These are phyloP conservation scores for Tympanuchus pallidicinctus DNA, from an alignment of 2,113 vertebrate species.

Conservation along the genomic window DNA sequence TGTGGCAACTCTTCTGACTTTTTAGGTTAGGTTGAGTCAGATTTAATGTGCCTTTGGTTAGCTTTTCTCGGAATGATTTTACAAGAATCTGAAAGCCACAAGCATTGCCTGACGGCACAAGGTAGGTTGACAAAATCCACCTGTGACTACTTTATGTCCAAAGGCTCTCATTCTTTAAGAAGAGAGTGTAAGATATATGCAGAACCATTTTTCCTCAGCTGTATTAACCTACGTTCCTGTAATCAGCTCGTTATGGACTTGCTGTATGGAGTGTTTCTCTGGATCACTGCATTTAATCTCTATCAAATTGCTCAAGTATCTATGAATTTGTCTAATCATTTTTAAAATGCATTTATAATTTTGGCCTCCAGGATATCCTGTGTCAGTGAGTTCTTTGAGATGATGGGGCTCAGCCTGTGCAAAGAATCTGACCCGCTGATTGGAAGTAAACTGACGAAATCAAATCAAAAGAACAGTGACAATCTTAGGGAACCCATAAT, in stretches of 20 bases:
- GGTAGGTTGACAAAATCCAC: background rate
- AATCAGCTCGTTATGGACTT: background rate
- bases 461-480: background rate
- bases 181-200: background rate
- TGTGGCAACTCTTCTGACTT: background rate
- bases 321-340: background rate
- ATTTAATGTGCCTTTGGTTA: background rate
- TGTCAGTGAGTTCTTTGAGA: background rate
- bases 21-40: background rate
- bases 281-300: background rate
- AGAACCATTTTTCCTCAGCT: background rate
- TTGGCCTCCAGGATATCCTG: background rate
- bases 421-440: background rate
- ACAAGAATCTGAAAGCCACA: background rate
- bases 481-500: background rate
- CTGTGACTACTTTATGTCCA: background rate
- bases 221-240: background rate
- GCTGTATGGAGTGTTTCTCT: background rate
- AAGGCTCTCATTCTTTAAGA: background rate
- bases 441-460: background rate
- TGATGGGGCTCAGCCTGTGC: background rate
- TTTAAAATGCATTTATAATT: background rate
- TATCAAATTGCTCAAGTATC: background rate
- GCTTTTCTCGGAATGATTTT: background rate
- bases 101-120: background rate